Base-by-base conservation (phyloP, 2,888 invertebrate species). In the Hyposoter dolosus region DNA sequence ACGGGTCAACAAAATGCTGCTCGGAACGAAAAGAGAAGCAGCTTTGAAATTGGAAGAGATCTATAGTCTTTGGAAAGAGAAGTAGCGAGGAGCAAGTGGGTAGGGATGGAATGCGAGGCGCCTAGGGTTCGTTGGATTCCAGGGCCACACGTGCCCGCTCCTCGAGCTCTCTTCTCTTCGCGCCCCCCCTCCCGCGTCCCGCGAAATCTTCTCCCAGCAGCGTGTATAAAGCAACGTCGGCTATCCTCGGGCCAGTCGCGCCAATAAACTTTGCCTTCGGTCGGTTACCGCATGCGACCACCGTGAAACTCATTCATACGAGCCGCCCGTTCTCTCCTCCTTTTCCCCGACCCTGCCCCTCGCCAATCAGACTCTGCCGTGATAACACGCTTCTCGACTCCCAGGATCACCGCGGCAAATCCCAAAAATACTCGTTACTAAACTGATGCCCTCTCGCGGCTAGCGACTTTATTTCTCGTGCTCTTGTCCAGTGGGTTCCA, bases 121-220 rank as follows among this genome's bases (percentile, higher is more conserved):
- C 95, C 95, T 94, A 94, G 93, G 95, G 95, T 95, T 93, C 91
- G 94, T 94, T 94, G 95, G 94, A 95, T 95, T 95, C 95, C 95
- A 95, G 94, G 93, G 93, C 93, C 93, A 93, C 93, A 91, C 93
- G 92, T 92, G 93, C 92, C 91, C 91, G 89, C 88, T 72, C 89
- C 76, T 47, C 56, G 28, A 66, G 17, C 43, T n/a, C 88, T 87
- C 90, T 85, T 87, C 89, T 88, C 90, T 90, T 90, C 94, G 93
- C 93, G 92, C 93, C 93, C 81, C 90, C 93, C 93, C 81, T 90
- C 93, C 80, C 90, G 78, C 88, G 89, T 86, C 82, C 65, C 50
- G 45, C 63, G 12, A 9, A 63, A 53, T n/a, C 78, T 53, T 47
- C 35, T 10, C 17, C 74, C 40, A 35, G 63, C 40, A 35, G 63